phyloP scores from a whole-genome alignment of 2,888 invertebrate species.

The Aphodius granarius region DNA sequence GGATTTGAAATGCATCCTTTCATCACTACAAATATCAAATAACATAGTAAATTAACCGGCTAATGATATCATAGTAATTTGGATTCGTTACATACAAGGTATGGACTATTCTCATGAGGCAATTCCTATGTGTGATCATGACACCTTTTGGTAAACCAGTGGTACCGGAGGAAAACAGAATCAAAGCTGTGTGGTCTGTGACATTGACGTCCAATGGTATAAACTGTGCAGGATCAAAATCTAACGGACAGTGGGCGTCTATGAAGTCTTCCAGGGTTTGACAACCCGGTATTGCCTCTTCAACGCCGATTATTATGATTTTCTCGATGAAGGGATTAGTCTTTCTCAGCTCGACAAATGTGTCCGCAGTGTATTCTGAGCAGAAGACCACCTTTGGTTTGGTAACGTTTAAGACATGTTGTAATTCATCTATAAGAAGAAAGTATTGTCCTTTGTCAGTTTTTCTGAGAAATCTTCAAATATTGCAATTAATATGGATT shows the following conservation, averaged over 20 bases:
- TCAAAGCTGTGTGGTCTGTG: constrained; percentile 34
- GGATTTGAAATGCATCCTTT: not conserved
- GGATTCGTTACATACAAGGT: not conserved
- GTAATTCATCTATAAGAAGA: constrained; percentile 30
- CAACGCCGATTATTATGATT: constrained; percentile 60
- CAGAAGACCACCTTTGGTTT: constrained; percentile 37
- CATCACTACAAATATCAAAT: constrained; percentile 3
- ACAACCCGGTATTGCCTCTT: constrained; percentile 47
- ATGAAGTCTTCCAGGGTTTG: constrained; percentile 36
- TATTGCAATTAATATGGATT: not conserved
- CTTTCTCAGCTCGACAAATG: constrained; percentile 56
- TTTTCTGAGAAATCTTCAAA: not conserved
- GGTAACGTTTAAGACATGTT: constrained; percentile 47
- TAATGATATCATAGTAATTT: not conserved
- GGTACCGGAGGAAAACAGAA: constrained; percentile 69
- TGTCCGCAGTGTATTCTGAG: constrained; percentile 54
- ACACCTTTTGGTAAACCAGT: constrained; percentile 71
- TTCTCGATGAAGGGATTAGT: constrained; percentile 50
- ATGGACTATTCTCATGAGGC: constrained; percentile 19
- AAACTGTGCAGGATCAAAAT: constrained; percentile 28
- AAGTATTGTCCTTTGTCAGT: not conserved
- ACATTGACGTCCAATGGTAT: constrained; percentile 26
- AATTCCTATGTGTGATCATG: constrained; percentile 62
- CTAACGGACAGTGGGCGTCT: constrained; percentile 51
- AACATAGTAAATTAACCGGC: not conserved